phyloP scores from a whole-genome alignment of 2,113 vertebrate genomes.

The Macquaria australasica region DNA sequence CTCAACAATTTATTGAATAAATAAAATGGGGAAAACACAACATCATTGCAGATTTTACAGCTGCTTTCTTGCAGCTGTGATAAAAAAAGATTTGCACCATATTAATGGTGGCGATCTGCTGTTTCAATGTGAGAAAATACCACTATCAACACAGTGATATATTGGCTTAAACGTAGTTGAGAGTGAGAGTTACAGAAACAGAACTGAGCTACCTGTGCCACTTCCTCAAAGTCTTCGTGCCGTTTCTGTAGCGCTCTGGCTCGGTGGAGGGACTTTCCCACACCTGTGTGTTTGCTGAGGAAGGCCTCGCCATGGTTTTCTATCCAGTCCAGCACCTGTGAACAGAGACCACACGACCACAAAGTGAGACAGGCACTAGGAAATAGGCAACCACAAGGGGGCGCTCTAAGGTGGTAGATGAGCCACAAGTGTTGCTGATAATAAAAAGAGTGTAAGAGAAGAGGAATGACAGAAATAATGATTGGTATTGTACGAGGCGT shows the following conservation, averaged over 20 bases:
- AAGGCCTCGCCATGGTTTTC: slow-evolving; percentile 99
- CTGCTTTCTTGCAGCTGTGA: background rate
- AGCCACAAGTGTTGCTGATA: background rate
- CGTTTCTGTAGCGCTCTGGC: slow-evolving; percentile 98
- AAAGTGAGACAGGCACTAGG: background rate
- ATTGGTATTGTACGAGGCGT: slow-evolving; percentile 5
- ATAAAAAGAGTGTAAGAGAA: slow-evolving; percentile 3
- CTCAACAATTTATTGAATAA: background rate
- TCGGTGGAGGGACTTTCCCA: slow-evolving; percentile 97
- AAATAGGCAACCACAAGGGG: slow-evolving; percentile 38
- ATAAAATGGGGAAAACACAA: background rate
- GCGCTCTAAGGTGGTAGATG: slow-evolving; percentile 26
- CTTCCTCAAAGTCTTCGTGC: slow-evolving; percentile 98
- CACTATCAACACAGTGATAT: no score
- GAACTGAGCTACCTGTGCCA: slow-evolving; percentile 90
- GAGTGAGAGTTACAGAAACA: background rate
- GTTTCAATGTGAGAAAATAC: background rate
- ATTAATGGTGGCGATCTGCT: background rate
- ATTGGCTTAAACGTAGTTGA: background rate
- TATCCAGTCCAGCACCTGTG: slow-evolving; percentile 98
- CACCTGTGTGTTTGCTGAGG: slow-evolving; percentile 98
- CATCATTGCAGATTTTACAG: background rate
- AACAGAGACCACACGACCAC: slow-evolving; percentile 9
- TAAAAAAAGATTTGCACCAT: background rate
- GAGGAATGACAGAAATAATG: slow-evolving; percentile 7